Evolutionary conservation across 2,888 invertebrate species (phyloP), one percentile per base, ranked within the genome.

Genomic region (Eurois occulta): DNA sequence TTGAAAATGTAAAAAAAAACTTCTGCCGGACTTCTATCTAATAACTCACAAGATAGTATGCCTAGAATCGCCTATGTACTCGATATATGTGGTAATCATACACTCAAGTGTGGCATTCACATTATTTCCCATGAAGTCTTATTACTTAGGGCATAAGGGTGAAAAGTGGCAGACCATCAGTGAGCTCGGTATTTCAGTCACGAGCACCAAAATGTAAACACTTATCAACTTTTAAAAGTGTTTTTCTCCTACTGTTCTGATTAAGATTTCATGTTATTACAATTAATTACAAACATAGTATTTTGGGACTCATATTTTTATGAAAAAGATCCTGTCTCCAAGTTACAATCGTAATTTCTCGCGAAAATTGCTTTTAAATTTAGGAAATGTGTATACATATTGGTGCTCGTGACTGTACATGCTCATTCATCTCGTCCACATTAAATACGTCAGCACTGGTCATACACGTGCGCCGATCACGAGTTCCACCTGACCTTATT

Each of bases 381-480:
- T n/a, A n/a, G n/a, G n/a, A n/a, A n/a, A n/a, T n/a, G n/a, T n/a
- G n/a, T n/a, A n/a, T n/a, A n/a, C n/a, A n/a, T n/a, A n/a, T n/a
- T n/a, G n/a, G n/a, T n/a, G n/a, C n/a, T n/a, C n/a, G n/a, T n/a
- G n/a, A n/a, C n/a, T n/a, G 58, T 28, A 38, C 16, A 16, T 3
- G 16, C 11, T 21, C 4, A 8, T 43, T n/a, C 35, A 71, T 21
- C 18, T 18, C 28, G 21, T 67, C 28, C 38, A 48, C 16, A 48
- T 28, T n/a, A 24, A 24, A 7, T 52, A 78, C 43, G 66, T 43
- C 78, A 78, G 21, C n/a, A 48, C 5, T 24, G 11, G n/a, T 32
- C 21, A 35, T 55, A n/a, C 48, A 80, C 77, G 41, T 70, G 70
- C n/a, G 1, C 13, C n/a, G 41, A 48, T 43, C 58, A 80, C 48